Evolutionary conservation across 2,113 vertebrate species (phyloP).

Genomic region (Mionectes macconnelli): DNA sequence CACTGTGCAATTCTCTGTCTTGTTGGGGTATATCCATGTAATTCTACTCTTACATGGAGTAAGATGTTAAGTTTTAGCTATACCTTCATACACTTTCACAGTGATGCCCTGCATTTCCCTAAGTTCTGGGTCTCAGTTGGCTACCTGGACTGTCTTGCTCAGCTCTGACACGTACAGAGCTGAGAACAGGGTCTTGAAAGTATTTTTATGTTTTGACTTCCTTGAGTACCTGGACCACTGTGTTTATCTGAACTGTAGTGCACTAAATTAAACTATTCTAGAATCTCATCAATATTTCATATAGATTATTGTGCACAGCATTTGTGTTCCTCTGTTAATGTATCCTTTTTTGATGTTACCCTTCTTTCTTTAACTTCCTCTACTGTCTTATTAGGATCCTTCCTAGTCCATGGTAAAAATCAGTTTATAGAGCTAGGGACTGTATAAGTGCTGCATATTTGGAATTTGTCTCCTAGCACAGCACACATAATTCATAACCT

Average conservation of each 20-base stretch:
- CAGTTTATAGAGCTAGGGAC: background rate
- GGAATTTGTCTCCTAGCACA: background rate
- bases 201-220: background rate
- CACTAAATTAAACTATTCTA: background rate
- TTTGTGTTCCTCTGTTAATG: background rate
- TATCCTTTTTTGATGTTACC: background rate
- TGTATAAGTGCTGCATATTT: fast-evolving
- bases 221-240: background rate
- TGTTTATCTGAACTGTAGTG: background rate
- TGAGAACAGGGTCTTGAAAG: background rate
- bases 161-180: background rate
- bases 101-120: background rate
- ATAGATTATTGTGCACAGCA: background rate
- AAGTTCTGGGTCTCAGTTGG: background rate
- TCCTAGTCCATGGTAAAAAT: background rate
- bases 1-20: background rate
- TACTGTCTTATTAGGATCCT: background rate
- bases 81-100: background rate
- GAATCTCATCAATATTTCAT: background rate
- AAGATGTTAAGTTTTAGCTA: background rate
- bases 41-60: background rate
- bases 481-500: background rate
- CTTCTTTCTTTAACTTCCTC: background rate
- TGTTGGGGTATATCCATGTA: background rate
- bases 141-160: background rate